Evolutionary conservation across 2,113 vertebrate species (phyloP).

Genomic region (Pterocles orientalis): DNA sequence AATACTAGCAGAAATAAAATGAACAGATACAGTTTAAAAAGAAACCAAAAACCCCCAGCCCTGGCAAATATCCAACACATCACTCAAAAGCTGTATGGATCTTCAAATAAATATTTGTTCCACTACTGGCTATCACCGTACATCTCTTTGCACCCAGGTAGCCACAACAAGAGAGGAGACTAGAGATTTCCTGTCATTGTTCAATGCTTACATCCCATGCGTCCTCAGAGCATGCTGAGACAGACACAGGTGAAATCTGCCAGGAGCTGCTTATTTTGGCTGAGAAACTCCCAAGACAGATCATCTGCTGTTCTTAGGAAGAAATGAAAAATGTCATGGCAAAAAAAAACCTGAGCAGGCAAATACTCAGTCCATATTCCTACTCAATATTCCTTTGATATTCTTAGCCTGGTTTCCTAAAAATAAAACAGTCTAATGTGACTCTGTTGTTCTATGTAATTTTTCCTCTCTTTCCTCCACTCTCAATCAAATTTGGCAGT

Average conservation of each 20-base stretch:
- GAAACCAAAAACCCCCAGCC: background rate
- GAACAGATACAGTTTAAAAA: background rate
- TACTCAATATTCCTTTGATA: slow-evolving; percentile 7
- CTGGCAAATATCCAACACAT: background rate
- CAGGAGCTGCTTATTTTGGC: slow-evolving; percentile 2
- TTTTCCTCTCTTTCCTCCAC: background rate
- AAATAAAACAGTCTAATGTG: background rate
- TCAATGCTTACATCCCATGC: background rate
- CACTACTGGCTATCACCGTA: background rate
- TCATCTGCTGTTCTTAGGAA: background rate
- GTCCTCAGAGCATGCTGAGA: background rate
- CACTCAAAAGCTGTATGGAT: background rate
- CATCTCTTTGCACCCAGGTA: background rate
- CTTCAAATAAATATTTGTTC: background rate
- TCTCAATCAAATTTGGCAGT: background rate
- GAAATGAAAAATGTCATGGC: background rate
- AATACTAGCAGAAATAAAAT: background rate
- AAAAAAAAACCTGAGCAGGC: background rate
- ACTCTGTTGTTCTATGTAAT: background rate
- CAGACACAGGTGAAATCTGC: slow-evolving; percentile 5
- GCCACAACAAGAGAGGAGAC: background rate
- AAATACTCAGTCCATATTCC: slow-evolving; percentile 5
- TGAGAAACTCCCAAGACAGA: slow-evolving; percentile 14
- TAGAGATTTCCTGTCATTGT: background rate
- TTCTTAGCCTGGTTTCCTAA: slow-evolving; percentile 49